A percentile compares a stretch with the other conserved stretches of the same genome.
Evolutionary conservation across 1,140 invertebrate species (phyloP).

Genomic region (Laupala kohalensis): DNA sequence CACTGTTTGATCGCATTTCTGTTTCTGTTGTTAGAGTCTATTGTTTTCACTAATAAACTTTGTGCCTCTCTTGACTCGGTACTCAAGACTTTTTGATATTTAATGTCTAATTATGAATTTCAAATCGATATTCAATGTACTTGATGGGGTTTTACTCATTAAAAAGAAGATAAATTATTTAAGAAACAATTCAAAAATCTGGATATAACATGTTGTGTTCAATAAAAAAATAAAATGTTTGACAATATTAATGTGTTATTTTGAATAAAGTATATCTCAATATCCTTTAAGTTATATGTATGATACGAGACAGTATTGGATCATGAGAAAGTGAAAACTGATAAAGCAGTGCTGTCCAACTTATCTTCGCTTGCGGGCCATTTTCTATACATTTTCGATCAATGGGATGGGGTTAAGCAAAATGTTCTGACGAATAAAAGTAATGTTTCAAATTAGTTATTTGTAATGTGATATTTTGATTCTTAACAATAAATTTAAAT

Average conservation of each 20-base stretch:
- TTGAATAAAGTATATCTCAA: not conserved
- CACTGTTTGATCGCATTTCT: slow-evolving; percentile 10
- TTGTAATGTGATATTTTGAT: no score
- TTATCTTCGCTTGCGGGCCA: no score
- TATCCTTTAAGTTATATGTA: not conserved
- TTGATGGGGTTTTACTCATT: slow-evolving; percentile 14
- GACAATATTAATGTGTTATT: slow-evolving; percentile 12
- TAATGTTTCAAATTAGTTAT: no score
- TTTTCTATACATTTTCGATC: no score
- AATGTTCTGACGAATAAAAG: no score
- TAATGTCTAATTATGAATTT: slow-evolving; percentile 14
- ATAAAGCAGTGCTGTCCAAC: no score
- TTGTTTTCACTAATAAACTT: slow-evolving; percentile 19
- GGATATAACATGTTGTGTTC: slow-evolving; percentile 26
- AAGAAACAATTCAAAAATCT: slow-evolving; percentile 16
- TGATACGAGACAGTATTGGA: no score
- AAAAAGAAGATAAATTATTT: slow-evolving; percentile 4
- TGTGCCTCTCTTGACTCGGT: slow-evolving; percentile 24
- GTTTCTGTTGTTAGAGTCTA: slow-evolving; percentile 15
- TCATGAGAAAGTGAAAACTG: no score
- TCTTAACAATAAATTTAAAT: no score
- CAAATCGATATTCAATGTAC: slow-evolving; percentile 13
- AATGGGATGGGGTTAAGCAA: no score
- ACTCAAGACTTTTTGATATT: slow-evolving; percentile 23
- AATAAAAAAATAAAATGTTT: slow-evolving; percentile 23